Base-by-base conservation (phyloP, 2,797 vertebrate species). In the Cheirogaleus major region DNA sequence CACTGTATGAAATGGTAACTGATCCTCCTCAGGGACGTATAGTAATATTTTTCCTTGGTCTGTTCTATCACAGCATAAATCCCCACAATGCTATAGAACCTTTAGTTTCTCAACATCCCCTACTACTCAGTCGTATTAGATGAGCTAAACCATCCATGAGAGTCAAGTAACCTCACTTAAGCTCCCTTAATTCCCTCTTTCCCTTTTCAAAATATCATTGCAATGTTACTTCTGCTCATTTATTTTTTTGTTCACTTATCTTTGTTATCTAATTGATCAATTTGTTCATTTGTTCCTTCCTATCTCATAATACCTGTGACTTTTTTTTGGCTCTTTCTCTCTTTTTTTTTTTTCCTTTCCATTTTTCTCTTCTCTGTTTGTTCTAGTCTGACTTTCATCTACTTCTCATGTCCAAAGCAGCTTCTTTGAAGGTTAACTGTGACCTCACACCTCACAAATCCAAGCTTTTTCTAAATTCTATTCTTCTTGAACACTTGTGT, bases 141-240 rank as follows among this genome's bases (percentile, higher is more conserved):
- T 73, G 35, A 82, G 6, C 8, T 89, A 59, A 78, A 17, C 12
- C 8, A 75, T 22, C 13, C 90, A 1, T 55, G 41, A 95, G 63
- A 73, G 93, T 82, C 63, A 91, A 30, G 23, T 61, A 79, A 38
- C 32, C 1, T 20, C 41, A 82, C 2, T 90, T 43, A 70, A 78
- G 3, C 20, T 41, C 41, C 43, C 27, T 89, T 27, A 17, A 61
- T 55, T 81, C 25, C 22, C 10, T 7, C 2, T 61, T 52, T 81
- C 22, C 3, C 32, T n/a, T 96, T 97, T 87, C 13, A 84, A 43
- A 88, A 83, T 88, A 43, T 55, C n/a, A 59, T n/a, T 76, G 27
- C 1, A 4, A 55, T 69, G 11, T 27, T 83, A 52, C 10, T 70
- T 93, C 13, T 75, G 18, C 67, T 32, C 63, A 6, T 52, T 52